Evolutionary conservation across 2,888 invertebrate genomes (phyloP), one percentile per base, ranked within the genome.

Genomic region (Drosophila longiperda): DNA sequence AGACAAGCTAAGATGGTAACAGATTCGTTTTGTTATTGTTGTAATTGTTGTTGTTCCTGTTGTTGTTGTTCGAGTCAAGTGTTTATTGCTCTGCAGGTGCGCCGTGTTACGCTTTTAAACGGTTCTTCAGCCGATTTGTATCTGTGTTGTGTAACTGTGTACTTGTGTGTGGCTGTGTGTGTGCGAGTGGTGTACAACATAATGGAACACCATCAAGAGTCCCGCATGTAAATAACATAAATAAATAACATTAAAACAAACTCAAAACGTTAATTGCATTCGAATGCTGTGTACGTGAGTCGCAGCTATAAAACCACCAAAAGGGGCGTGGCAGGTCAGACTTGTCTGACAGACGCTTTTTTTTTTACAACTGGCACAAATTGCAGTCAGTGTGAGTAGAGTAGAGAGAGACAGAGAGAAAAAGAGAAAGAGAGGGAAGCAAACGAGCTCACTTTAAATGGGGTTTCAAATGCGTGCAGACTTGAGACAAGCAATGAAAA

Each of bases 1-100:
- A 66, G 58, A 66, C 61, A 78, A 72, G 65, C 54, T 73, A 59
- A 78, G 72, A 78, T 78, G 78, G 66, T 49, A 52, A 40, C 64
- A 64, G 29, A 61, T 50, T 33, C 9, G 26, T 49, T 58, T 65
- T 50, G 59, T 66, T 55, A n/a, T 50, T 70, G 23, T n/a, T 58
- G 40, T 61, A 20, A 20, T 20, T 45, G 45, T 45, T 38, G 17
- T 38, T 68, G 11, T 29, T 63, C 23, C 12, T 62, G 59, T 17
- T 54, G 57, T 49, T 52, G 76, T 49, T 52, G 76, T 61, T 45
- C 32, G 42, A 75, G 61, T 69, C 81, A 78, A 80, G 80, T 80
- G 80, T 82, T 80, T 80, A 80, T 82, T 68, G 80, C 78, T 83
- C 62, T 89, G 87, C 89, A 83, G 83, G 74, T 75, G 72, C 70